Base-by-base conservation (phyloP, 2,797 vertebrate genomes). In the Siniperca scherzeri region DNA sequence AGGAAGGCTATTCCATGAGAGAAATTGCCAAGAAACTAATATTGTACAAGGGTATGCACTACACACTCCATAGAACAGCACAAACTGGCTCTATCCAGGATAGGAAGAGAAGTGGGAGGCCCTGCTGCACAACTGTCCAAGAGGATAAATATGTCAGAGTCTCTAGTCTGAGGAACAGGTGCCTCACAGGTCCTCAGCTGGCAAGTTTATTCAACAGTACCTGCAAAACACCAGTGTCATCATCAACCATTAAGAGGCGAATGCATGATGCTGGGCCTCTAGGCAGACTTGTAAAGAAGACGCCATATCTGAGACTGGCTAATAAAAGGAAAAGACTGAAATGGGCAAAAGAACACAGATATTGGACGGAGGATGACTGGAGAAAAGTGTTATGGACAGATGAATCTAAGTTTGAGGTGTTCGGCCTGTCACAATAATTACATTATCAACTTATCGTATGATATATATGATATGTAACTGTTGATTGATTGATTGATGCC, bases 61-160 rank as follows among this genome's bases (percentile, higher is more conserved):
- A 13, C 11, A 27, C 33, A n/a, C 14, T 42, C 42, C 52, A 42
- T 5, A 70, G n/a, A 42, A 42, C 19, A 48, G 44, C 71, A 38
- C 57, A 66, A 25, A 66, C 14, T 25, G 7, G 21, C 10, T 65
- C 38, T 36, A 55, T 42, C 16, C 25, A 79, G 68, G 17, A 25
- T 4, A 72, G 22, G 9, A 57, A 48, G 38, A 71, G 50, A 71
- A 66, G 27, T 65, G 69, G 52, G 52, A 78, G 22, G 38, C 68
- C 36, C 3, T 8, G 3, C 2, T 53, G 76, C 57, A 61, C 46
- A 62, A 50, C 46, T 52, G 50, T 30, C n/a, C 50, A 65, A 19
- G 50, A 65, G 3, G 61, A 65, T 2, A 33, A 59, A 17, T 25
- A 56, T 0, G 0, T 57, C 5, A 27, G 27, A 67, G 62, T 55